Conservation (phyloP, 2,888 invertebrate species). For the Zygothrica quintamaculata region DNA sequence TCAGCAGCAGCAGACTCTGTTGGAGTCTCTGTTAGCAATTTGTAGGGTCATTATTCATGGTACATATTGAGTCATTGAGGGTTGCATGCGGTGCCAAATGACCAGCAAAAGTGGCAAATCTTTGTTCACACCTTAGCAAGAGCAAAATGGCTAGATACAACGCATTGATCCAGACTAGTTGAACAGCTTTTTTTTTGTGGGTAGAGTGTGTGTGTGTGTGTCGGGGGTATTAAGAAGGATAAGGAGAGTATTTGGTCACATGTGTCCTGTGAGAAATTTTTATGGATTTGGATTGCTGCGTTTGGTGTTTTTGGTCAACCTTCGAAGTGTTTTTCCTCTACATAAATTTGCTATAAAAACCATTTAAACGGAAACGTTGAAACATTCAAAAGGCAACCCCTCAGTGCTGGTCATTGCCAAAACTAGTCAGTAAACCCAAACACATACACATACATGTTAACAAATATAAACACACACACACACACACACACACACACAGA, state of each 20-base stretch:
- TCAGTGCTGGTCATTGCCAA: slow-evolving; percentile 45
- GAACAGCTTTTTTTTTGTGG: no score
- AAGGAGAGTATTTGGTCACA: slow-evolving; percentile 66
- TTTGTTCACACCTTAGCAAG: slow-evolving; percentile 72
- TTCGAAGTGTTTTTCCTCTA: slow-evolving; percentile 79
- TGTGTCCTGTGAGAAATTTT: slow-evolving; percentile 71
- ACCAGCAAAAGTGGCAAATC: slow-evolving; percentile 78
- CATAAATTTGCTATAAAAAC: slow-evolving; percentile 81
- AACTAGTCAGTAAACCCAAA: slow-evolving; percentile 43
- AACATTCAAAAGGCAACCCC: slow-evolving; percentile 70
- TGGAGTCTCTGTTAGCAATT: slow-evolving; percentile 63
- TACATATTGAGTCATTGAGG: slow-evolving; percentile 62
- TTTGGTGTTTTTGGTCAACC: slow-evolving; percentile 71
- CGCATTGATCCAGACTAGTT: no score
- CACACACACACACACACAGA: slow-evolving; percentile 12
- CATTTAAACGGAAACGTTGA: slow-evolving; percentile 80
- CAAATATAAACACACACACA: slow-evolving; percentile 18
- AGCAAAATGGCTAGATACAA: no score
- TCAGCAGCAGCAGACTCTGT: slow-evolving; percentile 44
- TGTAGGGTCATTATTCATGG: slow-evolving; percentile 75
- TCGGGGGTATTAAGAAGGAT: no score
- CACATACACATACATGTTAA: slow-evolving; percentile 21
- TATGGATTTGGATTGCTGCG: slow-evolving; percentile 75
- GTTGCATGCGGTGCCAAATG: slow-evolving; percentile 53
- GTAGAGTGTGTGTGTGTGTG: not conserved